Evolutionary conservation across 2,888 invertebrate species (phyloP).

Genomic region (Eustalomyia histrio): DNA sequence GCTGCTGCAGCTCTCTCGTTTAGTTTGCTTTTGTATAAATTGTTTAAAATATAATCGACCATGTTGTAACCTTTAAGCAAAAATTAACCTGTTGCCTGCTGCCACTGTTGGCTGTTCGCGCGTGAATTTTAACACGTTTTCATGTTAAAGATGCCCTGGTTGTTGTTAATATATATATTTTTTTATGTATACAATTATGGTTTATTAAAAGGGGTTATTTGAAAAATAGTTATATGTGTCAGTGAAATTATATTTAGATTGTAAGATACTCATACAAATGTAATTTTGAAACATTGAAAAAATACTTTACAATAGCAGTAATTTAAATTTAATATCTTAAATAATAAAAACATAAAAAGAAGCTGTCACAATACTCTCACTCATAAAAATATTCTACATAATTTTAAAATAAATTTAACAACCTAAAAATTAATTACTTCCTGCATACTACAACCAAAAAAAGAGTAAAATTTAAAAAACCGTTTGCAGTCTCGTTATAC

Average conservation of each 20-base stretch:
- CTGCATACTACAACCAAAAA: too few relatives aligned
- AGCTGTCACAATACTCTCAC: too few relatives aligned
- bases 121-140: conserved; percentile 67
- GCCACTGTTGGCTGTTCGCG: conserved; percentile 58
- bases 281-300: too few relatives aligned
- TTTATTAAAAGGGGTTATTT: conserved; percentile 12
- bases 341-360: too few relatives aligned
- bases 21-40: conserved; percentile 48
- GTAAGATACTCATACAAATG: not conserved
- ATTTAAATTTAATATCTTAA: too few relatives aligned
- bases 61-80: conserved; percentile 70
- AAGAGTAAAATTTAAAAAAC: too few relatives aligned
- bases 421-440: too few relatives aligned
- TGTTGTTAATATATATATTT: conserved; percentile 69
- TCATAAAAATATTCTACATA: too few relatives aligned
- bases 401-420: too few relatives aligned
- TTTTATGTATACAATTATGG: conserved; percentile 38
- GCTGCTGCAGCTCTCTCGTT: conserved; percentile 16
- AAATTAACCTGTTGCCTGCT: conserved; percentile 76
- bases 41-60: conserved; percentile 59
- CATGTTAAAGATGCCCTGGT: conserved; percentile 60
- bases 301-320: too few relatives aligned
- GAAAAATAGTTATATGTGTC: conserved; percentile 5
- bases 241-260: conserved; percentile 14
- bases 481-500: too few relatives aligned